Conservation (phyloP, 2,888 invertebrate species). For the Pterostichus niger region DNA sequence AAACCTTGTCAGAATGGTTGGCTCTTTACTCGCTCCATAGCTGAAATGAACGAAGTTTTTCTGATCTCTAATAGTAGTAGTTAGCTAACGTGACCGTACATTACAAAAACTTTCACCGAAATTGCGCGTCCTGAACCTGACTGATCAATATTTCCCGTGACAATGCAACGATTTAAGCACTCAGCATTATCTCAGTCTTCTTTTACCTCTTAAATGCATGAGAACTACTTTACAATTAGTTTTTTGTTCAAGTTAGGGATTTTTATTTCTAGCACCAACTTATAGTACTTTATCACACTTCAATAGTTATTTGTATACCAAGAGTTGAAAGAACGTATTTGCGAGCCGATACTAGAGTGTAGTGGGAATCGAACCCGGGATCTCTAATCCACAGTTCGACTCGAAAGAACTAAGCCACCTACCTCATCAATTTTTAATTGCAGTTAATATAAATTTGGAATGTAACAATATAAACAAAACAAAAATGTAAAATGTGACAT, state of each 20-base stretch:
- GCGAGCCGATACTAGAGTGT: too few species aligned
- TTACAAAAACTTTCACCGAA: slow-evolving; percentile 55
- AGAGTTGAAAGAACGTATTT: too few species aligned
- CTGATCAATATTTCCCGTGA: slow-evolving; percentile 58
- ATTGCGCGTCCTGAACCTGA: slow-evolving; percentile 49
- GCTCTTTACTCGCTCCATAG: slow-evolving; percentile 39
- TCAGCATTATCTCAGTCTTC: background rate
- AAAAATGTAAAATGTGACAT: too few species aligned
- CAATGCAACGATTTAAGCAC: slow-evolving; percentile 45
- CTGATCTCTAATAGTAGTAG: slow-evolving; percentile 61
- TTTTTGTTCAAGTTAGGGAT: background rate
- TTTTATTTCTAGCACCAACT: background rate
- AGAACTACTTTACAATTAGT: slow-evolving; percentile 18
- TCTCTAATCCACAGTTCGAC: too few species aligned
- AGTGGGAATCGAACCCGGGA: too few species aligned
- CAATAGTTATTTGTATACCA: background rate
- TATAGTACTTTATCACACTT: background rate
- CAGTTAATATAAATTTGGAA: too few species aligned
- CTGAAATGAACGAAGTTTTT: slow-evolving; percentile 54
- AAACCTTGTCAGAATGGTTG: slow-evolving; percentile 46
- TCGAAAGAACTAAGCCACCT: too few species aligned
- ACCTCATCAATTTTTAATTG: too few species aligned
- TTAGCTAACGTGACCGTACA: slow-evolving; percentile 59
- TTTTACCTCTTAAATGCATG: slow-evolving; percentile 39
- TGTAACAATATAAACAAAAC: too few species aligned